These are phyloP conservation scores for Saturnia japonica DNA, from an alignment of 2,888 invertebrate genomes.

Conservation along the genomic window DNA sequence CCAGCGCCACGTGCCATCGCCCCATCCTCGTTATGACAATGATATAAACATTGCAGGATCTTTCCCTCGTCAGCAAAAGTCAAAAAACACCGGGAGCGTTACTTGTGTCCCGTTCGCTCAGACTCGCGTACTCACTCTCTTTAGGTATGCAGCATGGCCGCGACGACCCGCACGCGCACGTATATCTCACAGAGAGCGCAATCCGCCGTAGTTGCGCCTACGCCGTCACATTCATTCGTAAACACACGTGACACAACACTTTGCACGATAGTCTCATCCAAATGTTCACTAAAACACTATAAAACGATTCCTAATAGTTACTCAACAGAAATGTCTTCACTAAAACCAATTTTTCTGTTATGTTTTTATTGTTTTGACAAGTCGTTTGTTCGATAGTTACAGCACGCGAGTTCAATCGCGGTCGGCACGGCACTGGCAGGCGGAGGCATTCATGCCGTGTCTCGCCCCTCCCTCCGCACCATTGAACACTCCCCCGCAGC, in stretches of 20 bases:
- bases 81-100: slow-evolving; percentile 60
- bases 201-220: slow-evolving; percentile 75
- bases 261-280: slow-evolving; percentile 43
- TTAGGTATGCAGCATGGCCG: slow-evolving; percentile 83
- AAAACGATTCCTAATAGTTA: slow-evolving; percentile 31
- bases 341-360: slow-evolving; percentile 62
- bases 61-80: slow-evolving; percentile 68
- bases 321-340: slow-evolving; percentile 44
- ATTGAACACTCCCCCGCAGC: slow-evolving; percentile 61
- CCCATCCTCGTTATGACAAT: slow-evolving; percentile 74
- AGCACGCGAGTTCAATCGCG: slow-evolving; percentile 67
- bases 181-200: slow-evolving; percentile 80
- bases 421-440: slow-evolving; percentile 75
- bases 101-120: slow-evolving; percentile 77
- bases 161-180: slow-evolving; percentile 78
- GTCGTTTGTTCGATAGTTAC: slow-evolving; percentile 44
- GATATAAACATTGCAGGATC: slow-evolving; percentile 70
- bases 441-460: slow-evolving; percentile 69
- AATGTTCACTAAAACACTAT: slow-evolving; percentile 35
- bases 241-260: slow-evolving; percentile 79
- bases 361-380: slow-evolving; percentile 63
- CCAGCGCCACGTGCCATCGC: slow-evolving; percentile 77
- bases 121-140: slow-evolving; percentile 73
- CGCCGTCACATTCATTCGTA: slow-evolving; percentile 78
- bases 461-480: slow-evolving; percentile 59